phyloP scores from a whole-genome alignment of 2,113 vertebrate species.

The Tricholaema leucomelas region DNA sequence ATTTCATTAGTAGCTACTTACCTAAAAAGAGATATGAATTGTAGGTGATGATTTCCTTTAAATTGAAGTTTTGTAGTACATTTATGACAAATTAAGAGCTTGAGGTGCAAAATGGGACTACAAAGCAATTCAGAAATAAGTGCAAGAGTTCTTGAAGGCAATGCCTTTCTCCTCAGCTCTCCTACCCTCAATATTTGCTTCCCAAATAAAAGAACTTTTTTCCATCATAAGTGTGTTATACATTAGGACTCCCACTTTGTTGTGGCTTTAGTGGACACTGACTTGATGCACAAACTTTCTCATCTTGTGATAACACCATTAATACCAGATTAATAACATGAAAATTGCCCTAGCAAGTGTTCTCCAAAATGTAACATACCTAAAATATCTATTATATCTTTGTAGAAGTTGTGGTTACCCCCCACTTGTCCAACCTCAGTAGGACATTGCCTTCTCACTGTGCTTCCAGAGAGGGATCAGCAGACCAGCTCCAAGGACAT shows the following conservation, averaged over 20 bases:
- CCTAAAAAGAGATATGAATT: neutral
- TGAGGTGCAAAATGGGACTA: neutral
- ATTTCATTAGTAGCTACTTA: neutral
- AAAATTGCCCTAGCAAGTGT: neutral
- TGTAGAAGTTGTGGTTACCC: neutral
- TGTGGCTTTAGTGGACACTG: neutral
- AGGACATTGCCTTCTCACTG: neutral
- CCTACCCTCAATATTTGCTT: neutral
- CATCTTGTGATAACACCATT: neutral
- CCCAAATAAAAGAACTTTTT: neutral
- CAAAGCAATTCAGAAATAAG: neutral
- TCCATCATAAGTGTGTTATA: neutral
- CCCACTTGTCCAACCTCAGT: neutral
- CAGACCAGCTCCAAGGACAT: neutral
- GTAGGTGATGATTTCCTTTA: neutral
- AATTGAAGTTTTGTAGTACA: neutral
- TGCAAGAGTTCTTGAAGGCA: neutral
- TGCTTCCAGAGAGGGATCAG: neutral
- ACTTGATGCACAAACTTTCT: neutral
- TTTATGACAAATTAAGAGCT: neutral
- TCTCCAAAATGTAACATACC: neutral
- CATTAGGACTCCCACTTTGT: neutral
- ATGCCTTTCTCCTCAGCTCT: neutral
- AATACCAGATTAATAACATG: neutral
- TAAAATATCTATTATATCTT: neutral